Evolutionary conservation across 2,888 invertebrate species (phyloP), one percentile per base, ranked within the genome.

Genomic region (Lepidonotus clava): DNA sequence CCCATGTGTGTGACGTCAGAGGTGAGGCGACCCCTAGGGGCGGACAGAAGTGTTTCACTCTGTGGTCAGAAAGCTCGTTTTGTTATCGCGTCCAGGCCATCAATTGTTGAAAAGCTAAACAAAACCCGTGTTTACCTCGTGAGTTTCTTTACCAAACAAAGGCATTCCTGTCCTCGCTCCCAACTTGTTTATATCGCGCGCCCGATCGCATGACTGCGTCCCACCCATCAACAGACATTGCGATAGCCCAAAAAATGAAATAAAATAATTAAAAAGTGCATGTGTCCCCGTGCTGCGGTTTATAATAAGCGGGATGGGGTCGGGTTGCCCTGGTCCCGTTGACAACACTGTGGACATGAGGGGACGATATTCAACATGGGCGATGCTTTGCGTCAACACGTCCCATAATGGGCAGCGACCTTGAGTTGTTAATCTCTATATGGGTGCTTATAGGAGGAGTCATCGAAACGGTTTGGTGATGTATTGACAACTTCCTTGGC

Each of bases 41-140:
- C 28, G 14, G 51, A 5, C 46, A 80, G 80, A 80, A 80, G 80
- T 80, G 80, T 80, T 80, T 80, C 80, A 80, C 41, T 80, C 41
- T 80, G 80, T 80, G 80, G 41, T 80, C 80, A 24, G 46, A 80
- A 41, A 24, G 80, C 18, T 46, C 46, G 46, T 46, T 80, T 46
- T 80, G 80, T 46, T 80, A 46, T 41, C 80, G 28, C 24, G 11
- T 32, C 46, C 8, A 40, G 80, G 41, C 46, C 46, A 41, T 80
- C 80, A 46, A 80, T 80, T 80, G 80, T 80, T 80, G 80, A 80
- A 51, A 80, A 80, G 80, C 80, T 18, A 80, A 80, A 80, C 80
- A 80, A 46, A 21, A 8, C 40, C 8, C 21, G 24, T 80, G 80
- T 80, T 80, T 80, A 80, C 51, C 46, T 80, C 28, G 14, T 46